Evolutionary conservation across 2,888 invertebrate genomes (phyloP).

Genomic region (Cyclophora albipunctata): DNA sequence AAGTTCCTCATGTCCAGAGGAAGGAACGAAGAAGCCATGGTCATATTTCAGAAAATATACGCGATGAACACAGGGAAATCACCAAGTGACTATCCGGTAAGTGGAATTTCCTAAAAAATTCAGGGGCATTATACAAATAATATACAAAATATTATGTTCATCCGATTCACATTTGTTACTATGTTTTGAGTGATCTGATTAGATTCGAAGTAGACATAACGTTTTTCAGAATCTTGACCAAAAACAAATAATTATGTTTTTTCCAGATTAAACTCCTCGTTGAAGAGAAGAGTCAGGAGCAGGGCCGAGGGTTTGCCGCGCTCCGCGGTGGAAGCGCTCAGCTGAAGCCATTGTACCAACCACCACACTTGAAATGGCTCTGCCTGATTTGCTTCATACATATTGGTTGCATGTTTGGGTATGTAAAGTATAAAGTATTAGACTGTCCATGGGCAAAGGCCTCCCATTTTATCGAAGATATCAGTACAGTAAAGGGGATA

Average conservation of each 20-base stretch:
- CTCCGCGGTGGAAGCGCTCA: constrained; percentile 77
- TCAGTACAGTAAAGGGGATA: too few species aligned
- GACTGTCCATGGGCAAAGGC: too few species aligned
- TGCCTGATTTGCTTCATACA: constrained; percentile 74
- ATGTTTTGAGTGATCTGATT: too few species aligned
- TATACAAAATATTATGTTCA: too few species aligned
- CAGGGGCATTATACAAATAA: too few species aligned
- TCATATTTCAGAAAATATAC: constrained; percentile 79
- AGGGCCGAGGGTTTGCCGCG: constrained; percentile 58
- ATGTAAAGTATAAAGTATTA: constrained; percentile 3
- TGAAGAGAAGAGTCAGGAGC: constrained; percentile 50
- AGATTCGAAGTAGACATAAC: too few species aligned
- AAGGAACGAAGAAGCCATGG: constrained; percentile 78
- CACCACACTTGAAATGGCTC: constrained; percentile 77
- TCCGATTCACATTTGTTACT: too few species aligned
- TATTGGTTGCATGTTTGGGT: constrained; percentile 61
- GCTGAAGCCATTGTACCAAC: constrained; percentile 78
- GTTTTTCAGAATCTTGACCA: too few species aligned
- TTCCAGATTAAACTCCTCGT: constrained; percentile 57
- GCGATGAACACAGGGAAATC: constrained; percentile 78
- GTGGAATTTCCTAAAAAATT: constrained; percentile 13
- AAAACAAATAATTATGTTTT: too few species aligned
- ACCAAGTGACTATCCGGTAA: constrained; percentile 79
- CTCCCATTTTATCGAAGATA: too few species aligned
- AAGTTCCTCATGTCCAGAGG: constrained; percentile 84